Percentiles rank a stretch among this genome's conserved stretches.
Conservation (phyloP, 2,888 invertebrate genomes). For the Eremobia ochroleuca region DNA sequence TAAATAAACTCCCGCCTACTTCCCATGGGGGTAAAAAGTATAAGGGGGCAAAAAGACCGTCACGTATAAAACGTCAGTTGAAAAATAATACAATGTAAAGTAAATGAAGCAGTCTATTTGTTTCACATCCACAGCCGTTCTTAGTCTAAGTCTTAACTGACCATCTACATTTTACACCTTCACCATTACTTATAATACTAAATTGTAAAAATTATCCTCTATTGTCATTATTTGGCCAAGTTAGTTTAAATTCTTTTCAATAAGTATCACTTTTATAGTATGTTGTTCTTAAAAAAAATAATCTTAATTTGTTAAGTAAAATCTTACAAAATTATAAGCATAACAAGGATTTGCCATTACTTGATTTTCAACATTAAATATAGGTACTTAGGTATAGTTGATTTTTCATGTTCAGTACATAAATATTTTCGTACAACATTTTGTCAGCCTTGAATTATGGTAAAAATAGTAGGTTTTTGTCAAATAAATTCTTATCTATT, state of each 20-base stretch:
- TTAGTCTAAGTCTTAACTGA: slow-evolving; percentile 15
- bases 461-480: background rate
- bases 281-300: background rate
- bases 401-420: background rate
- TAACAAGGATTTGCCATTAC: background rate
- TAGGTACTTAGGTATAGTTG: background rate
- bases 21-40: too few species aligned
- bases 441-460: background rate
- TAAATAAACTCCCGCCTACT: too few species aligned
- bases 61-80: too few species aligned
- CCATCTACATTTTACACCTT: slow-evolving; percentile 7
- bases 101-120: slow-evolving; percentile 47
- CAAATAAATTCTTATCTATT: background rate
- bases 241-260: background rate
- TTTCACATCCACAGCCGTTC: slow-evolving; percentile 50
- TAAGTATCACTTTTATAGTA: background rate
- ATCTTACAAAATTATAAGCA: background rate
- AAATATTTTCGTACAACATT: slow-evolving; percentile 4
- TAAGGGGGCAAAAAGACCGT: too few species aligned
- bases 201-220: background rate
- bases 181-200: slow-evolving; percentile 18
- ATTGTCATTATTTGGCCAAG: background rate
- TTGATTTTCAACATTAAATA: background rate
- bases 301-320: background rate
- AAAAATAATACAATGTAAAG: background rate